Conservation (phyloP, 2,797 vertebrate genomes). For the Lacerta viridis region DNA sequence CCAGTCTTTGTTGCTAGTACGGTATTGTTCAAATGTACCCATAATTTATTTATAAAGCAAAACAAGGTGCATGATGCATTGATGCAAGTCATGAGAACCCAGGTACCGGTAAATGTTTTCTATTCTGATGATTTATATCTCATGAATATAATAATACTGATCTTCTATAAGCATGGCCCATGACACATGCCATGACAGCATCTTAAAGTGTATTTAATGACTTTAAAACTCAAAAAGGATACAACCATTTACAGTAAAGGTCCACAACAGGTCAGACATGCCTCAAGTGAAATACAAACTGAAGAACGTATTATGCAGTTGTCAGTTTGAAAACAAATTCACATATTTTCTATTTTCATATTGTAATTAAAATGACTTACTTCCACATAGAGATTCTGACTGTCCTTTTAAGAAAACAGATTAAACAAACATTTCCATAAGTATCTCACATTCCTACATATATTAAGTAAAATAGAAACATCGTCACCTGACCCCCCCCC, state of each 20-base stretch:
- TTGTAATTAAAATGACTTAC: slow-evolving; percentile 65
- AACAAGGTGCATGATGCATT: slow-evolving; percentile 53
- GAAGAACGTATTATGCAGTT: slow-evolving; percentile 52
- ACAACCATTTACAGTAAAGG: slow-evolving; percentile 72
- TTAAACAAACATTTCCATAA: slow-evolving; percentile 78
- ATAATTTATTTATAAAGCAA: slow-evolving; percentile 68
- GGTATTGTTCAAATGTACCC: slow-evolving; percentile 54
- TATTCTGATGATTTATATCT: slow-evolving; percentile 65
- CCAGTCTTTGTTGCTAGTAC: slow-evolving; percentile 59
- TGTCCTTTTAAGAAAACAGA: slow-evolving; percentile 83
- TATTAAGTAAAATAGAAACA: too few relatives aligned
- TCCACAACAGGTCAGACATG: slow-evolving; percentile 59
- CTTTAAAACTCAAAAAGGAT: slow-evolving; percentile 63
- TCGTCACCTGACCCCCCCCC: too few relatives aligned
- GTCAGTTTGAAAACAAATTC: slow-evolving; percentile 19
- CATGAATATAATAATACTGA: slow-evolving; percentile 75
- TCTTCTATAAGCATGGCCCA: slow-evolving; percentile 58
- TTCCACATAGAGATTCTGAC: slow-evolving; percentile 80
- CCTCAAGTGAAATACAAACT: slow-evolving; percentile 58
- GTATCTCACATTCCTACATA: too few relatives aligned
- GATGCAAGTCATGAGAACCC: slow-evolving; percentile 47
- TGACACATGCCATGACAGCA: slow-evolving; percentile 63
- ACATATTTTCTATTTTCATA: not conserved
- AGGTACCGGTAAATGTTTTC: slow-evolving; percentile 66
- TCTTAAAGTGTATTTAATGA: slow-evolving; percentile 75